A percentile compares a stretch with the other conserved stretches of the same genome.
Conservation (phyloP, 35 echinoderm and acorn worm genomes). For the Chiridota heheva region DNA sequence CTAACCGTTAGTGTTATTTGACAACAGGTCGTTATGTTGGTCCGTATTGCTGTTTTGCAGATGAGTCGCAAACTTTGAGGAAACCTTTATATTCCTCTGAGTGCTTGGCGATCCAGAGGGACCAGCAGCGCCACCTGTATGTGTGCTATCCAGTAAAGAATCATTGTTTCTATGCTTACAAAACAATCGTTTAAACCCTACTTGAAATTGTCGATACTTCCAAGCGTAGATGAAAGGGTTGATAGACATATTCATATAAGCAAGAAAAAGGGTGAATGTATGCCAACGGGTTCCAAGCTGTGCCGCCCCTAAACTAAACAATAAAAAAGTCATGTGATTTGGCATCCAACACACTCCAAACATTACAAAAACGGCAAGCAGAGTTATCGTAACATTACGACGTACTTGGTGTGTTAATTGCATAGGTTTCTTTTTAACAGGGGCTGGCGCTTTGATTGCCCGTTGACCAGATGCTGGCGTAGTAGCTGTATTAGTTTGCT, state of each 20-base stretch:
- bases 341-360: constrained; percentile 78
- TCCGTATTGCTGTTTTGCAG: too few relatives aligned
- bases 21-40: too few relatives aligned
- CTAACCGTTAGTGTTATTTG: too few relatives aligned
- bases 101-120: too few relatives aligned
- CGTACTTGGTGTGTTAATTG: constrained; percentile 13
- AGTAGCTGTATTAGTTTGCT: constrained; percentile 8
- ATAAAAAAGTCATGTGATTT: constrained; percentile 67
- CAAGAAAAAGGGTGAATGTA: constrained; percentile 46
- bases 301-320: constrained; percentile 46
- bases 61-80: too few relatives aligned
- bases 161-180: too few relatives aligned
- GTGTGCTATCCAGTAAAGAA: too few relatives aligned
- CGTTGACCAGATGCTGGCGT: too few relatives aligned
- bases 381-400: constrained; percentile 63
- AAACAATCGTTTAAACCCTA: constrained; percentile 54
- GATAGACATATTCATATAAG: constrained; percentile 65
- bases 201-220: constrained; percentile 78
- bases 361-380: constrained; percentile 63
- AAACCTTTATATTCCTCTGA: too few relatives aligned
- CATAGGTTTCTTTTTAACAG: background rate
- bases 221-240: constrained; percentile 87
- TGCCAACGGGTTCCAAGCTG: constrained; percentile 42
- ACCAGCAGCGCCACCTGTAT: too few relatives aligned
- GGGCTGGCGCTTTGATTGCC: constrained; percentile 10